phyloP scores from a whole-genome alignment of 1,140 invertebrate genomes.

The Adelges cooleyi region DNA sequence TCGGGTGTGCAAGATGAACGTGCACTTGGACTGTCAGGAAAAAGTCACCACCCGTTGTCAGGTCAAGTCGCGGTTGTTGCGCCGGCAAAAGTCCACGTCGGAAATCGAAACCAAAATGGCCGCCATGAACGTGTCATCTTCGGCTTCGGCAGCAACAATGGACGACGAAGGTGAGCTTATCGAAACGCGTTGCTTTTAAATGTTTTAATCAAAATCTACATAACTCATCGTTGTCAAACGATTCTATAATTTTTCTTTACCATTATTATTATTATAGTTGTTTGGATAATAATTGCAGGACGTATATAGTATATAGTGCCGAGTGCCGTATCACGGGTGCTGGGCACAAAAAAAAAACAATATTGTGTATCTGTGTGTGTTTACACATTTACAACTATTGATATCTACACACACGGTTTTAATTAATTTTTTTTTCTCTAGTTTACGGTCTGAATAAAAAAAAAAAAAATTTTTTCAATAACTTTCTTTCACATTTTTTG shows the following conservation, averaged over 20 bases:
- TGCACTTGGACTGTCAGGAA: constrained; percentile 77
- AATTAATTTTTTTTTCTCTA: too few relatives aligned
- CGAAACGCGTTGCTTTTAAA: not conserved
- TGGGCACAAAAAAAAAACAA: not conserved
- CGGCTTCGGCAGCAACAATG: constrained; percentile 29
- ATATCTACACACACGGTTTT: too few relatives aligned
- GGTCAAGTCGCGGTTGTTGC: constrained; percentile 65
- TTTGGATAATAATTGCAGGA: not conserved
- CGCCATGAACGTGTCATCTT: constrained; percentile 34
- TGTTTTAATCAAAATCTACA: not conserved
- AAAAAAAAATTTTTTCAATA: too few relatives aligned
- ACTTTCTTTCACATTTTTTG: too few relatives aligned
- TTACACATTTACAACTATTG: too few relatives aligned
- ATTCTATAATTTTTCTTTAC: too few relatives aligned
- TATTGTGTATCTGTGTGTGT: too few relatives aligned
- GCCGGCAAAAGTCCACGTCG: constrained; percentile 75
- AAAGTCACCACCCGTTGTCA: constrained; percentile 62
- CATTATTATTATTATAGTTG: too few relatives aligned
- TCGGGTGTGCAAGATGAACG: constrained; percentile 79
- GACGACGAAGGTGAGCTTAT: constrained; percentile 57
- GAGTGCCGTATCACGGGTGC: not conserved
- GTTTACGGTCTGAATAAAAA: too few relatives aligned
- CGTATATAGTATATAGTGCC: not conserved
- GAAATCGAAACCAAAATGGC: constrained; percentile 55
- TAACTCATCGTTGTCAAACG: too few relatives aligned